These are phyloP conservation scores for Bothrops jararaca DNA, from an alignment of 2,113 vertebrate genomes.

Conservation along the genomic window DNA sequence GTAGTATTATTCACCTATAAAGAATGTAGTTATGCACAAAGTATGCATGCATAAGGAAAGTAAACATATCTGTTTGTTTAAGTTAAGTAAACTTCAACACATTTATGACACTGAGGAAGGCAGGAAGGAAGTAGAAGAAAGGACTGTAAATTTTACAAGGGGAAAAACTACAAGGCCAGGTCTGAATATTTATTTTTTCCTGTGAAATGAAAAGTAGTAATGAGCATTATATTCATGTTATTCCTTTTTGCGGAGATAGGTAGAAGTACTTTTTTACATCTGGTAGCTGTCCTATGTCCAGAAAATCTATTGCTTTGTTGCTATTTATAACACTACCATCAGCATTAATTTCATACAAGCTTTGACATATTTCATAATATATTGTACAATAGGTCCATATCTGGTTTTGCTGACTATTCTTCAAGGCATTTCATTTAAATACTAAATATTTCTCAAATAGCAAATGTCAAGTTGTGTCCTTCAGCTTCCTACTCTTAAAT, in stretches of 20 bases:
- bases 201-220: background rate
- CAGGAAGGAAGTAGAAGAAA: conserved; percentile 64
- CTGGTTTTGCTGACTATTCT: conserved; percentile 34
- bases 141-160: conserved; percentile 45
- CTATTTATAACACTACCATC: conserved; percentile 43
- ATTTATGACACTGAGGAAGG: conserved; percentile 67
- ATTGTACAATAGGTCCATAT: background rate
- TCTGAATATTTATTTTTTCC: conserved; percentile 34
- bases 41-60: conserved; percentile 17
- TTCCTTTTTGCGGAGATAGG: conserved; percentile 48
- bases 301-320: conserved; percentile 10
- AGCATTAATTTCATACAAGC: conserved; percentile 23
- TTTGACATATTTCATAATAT: conserved; percentile 34
- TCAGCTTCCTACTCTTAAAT: conserved; percentile 35
- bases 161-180: conserved; percentile 37
- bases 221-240: background rate
- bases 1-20: conserved; percentile 27
- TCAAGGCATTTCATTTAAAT: conserved; percentile 15
- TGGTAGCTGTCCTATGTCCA: conserved; percentile 39
- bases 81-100: background rate
- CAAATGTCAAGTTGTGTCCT: conserved; percentile 32
- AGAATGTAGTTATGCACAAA: conserved; percentile 17
- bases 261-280: conserved; percentile 33
- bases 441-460: background rate
- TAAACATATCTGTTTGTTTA: background rate